Conservation (phyloP, 2,888 invertebrate genomes). For the Melipona bicolor region DNA sequence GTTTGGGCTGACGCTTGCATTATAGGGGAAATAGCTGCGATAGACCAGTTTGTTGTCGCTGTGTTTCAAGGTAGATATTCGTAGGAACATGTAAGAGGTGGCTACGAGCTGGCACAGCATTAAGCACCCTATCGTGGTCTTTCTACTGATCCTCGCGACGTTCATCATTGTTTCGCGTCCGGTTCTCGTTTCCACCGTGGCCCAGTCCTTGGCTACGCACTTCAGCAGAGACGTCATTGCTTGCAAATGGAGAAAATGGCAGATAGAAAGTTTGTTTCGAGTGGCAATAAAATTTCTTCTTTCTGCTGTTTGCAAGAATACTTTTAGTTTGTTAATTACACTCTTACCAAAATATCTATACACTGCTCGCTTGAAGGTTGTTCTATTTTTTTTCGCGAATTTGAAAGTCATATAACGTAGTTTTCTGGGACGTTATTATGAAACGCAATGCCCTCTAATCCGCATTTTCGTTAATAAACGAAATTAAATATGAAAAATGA, state of each 20-base stretch:
- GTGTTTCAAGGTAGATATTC: neutral
- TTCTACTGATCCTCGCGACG: conserved; percentile 10
- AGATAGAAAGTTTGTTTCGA: conserved; percentile 34
- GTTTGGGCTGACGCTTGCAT: conserved; percentile 36
- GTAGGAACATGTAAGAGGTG: neutral
- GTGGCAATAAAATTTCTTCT: neutral
- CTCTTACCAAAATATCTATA: too few species aligned
- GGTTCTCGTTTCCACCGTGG: neutral
- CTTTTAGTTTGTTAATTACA: too few species aligned
- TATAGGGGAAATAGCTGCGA: conserved; percentile 48
- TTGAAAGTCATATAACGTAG: too few species aligned
- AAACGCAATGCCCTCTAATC: too few species aligned
- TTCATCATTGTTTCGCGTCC: conserved; percentile 35
- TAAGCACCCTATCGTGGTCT: conserved; percentile 26
- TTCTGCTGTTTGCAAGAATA: too few species aligned
- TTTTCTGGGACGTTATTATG: too few species aligned
- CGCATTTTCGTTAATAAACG: too few species aligned
- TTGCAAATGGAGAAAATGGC: neutral
- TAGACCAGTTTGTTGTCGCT: conserved; percentile 26
- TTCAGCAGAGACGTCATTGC: conserved; percentile 46
- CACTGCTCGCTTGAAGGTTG: too few species aligned
- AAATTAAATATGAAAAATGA: too few species aligned
- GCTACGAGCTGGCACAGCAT: neutral
- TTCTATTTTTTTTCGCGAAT: too few species aligned
- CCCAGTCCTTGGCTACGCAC: conserved; percentile 52